Percentiles rank a stretch among this genome's conserved stretches.
Evolutionary conservation across 2,888 invertebrate species (phyloP).

Genomic region (Epinotia demarniana): DNA sequence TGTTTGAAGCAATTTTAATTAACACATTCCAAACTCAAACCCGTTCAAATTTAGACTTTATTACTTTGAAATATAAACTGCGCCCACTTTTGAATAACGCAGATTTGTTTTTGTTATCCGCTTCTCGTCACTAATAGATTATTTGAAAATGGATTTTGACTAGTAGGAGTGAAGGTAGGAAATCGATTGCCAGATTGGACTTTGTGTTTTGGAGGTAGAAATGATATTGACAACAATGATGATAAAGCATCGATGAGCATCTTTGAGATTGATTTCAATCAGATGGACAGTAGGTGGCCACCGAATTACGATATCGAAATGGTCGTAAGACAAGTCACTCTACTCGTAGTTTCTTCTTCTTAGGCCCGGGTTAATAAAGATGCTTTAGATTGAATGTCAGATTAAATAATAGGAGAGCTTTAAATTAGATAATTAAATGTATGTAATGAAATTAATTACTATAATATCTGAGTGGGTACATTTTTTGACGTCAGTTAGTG

Average conservation of each 20-base stretch:
- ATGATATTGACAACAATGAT: slow-evolving; percentile 43
- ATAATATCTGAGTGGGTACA: too few relatives aligned
- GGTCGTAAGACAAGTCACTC: slow-evolving; percentile 50
- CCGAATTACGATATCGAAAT: slow-evolving; percentile 66
- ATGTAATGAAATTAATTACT: too few relatives aligned
- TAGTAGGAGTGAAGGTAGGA: slow-evolving; percentile 53
- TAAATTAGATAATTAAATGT: too few relatives aligned
- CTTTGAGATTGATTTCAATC: slow-evolving; percentile 79
- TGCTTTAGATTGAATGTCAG: too few relatives aligned
- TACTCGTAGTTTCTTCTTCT: slow-evolving; percentile 43
- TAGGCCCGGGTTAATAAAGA: slow-evolving; percentile 35
- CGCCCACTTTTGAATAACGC: neutral
- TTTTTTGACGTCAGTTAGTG: neutral
- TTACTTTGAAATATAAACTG: neutral
- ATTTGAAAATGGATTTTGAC: slow-evolving; percentile 8
- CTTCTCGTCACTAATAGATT: too few relatives aligned
- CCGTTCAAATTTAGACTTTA: slow-evolving; percentile 40
- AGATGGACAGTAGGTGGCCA: slow-evolving; percentile 77
- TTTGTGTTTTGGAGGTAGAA: slow-evolving; percentile 27
- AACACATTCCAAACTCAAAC: neutral
- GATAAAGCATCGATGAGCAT: slow-evolving; percentile 69
- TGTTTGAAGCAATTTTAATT: neutral
- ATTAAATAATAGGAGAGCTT: too few relatives aligned
- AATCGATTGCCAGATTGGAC: slow-evolving; percentile 50
- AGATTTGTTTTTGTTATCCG: neutral